A percentile compares a stretch with the other conserved stretches of the same genome.
Evolutionary conservation across 2,113 vertebrate genomes (phyloP).

Genomic region (Ramphastos sulfuratus): DNA sequence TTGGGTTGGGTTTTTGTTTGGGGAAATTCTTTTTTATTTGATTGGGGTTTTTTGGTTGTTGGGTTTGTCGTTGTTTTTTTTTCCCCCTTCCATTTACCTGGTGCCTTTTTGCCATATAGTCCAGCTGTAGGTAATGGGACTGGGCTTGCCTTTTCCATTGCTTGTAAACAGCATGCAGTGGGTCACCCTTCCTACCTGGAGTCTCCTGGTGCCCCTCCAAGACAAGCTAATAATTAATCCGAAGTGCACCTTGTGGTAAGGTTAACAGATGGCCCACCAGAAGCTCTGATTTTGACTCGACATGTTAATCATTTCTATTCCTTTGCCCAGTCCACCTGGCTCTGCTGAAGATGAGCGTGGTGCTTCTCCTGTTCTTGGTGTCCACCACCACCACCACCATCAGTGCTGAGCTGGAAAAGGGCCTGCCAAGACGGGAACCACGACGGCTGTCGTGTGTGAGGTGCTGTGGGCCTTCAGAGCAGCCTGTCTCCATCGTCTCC

Average conservation of each 20-base stretch:
- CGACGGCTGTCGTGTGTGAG: not conserved
- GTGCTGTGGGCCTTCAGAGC: constrained; percentile 46
- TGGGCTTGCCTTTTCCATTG: not conserved
- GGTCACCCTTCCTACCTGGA: not conserved
- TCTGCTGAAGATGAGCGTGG: not conserved
- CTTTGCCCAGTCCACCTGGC: not conserved
- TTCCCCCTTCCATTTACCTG: not conserved
- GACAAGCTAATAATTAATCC: constrained; percentile 27
- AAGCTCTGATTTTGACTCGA: not conserved
- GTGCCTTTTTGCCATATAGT: not conserved
- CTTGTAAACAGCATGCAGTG: not conserved
- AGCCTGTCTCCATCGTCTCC: not conserved
- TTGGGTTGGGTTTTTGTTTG: not conserved
- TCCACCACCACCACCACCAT: rapidly evolving
- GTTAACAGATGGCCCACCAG: constrained; percentile 3
- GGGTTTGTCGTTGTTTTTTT: too few species aligned
- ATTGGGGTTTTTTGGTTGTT: too few species aligned
- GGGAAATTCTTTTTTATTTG: too few species aligned
- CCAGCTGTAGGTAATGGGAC: not conserved
- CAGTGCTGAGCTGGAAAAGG: not conserved
- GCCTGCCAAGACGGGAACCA: not conserved
- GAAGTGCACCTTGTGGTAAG: not conserved
- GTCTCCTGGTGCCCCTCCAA: not conserved
- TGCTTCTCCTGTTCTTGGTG: constrained; percentile 15
- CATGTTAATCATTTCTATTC: not conserved